Percentiles rank a stretch among this genome's conserved stretches.
Evolutionary conservation across 2,797 vertebrate genomes (phyloP).

Genomic region (Chelonia mydas): DNA sequence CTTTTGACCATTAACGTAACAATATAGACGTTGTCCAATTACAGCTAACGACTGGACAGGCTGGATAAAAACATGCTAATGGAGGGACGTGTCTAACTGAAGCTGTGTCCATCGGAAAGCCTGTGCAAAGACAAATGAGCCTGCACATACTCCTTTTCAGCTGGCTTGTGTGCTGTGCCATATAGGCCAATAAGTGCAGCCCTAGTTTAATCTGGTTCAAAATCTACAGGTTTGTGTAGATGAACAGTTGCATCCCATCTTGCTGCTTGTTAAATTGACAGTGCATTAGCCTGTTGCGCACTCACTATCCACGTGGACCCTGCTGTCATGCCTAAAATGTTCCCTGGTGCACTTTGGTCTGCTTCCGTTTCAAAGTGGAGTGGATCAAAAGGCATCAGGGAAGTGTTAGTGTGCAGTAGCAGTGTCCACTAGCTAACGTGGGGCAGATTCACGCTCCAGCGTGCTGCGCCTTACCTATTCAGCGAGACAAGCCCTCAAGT

Average conservation of each 20-base stretch:
- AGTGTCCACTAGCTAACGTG: not conserved
- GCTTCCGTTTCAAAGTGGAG: not conserved
- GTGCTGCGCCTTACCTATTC: not conserved
- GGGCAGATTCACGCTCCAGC: not conserved
- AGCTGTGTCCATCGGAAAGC: not conserved
- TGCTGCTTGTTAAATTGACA: not conserved
- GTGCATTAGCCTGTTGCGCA: no score
- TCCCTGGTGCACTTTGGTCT: not conserved
- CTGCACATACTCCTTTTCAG: accelerated
- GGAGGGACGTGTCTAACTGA: not conserved
- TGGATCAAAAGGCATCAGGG: not conserved
- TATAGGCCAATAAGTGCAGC: no score
- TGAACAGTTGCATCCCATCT: not conserved
- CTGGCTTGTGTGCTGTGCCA: not conserved
- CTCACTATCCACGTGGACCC: not conserved
- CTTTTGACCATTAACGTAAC: accelerated
- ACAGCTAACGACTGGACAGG: accelerated
- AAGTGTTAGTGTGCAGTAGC: not conserved
- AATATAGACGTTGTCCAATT: accelerated
- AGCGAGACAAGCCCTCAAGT: not conserved
- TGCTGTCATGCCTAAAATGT: not conserved
- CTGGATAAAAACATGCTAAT: not conserved
- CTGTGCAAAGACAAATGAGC: accelerated
- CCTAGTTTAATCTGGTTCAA: not conserved
- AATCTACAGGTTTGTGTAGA: not conserved